Evolutionary conservation across 64 coral and sea anemone species (phyloP).

Genomic region (Orbicella faveolata): DNA sequence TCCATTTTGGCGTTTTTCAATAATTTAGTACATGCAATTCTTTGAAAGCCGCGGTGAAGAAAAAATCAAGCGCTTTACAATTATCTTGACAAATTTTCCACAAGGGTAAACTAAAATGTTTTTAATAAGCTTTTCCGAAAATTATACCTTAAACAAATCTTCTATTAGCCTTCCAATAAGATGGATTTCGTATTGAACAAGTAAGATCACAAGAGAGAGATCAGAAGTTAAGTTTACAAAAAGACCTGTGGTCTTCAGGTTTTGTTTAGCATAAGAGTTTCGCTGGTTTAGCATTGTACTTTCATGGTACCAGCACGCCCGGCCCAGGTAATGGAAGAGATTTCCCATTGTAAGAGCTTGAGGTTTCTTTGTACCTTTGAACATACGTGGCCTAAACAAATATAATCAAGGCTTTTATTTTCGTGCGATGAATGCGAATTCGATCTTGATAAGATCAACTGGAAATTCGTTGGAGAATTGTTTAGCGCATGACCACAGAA

Average conservation of each 20-base stretch:
- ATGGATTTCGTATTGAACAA: background rate
- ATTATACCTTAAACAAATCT: background rate
- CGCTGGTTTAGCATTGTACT: conserved; percentile 9
- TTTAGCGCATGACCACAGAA: background rate
- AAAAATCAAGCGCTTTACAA: background rate
- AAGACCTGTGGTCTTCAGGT: background rate
- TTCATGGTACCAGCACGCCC: background rate
- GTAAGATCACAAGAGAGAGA: background rate
- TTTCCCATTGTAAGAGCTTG: background rate
- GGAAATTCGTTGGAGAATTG: background rate
- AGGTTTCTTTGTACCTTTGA: background rate
- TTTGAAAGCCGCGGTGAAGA: background rate
- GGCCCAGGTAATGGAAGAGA: background rate
- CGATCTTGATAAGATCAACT: background rate
- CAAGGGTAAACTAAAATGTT: background rate
- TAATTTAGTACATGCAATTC: conserved; percentile 23
- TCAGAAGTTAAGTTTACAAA: conserved; percentile 9
- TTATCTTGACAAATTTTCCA: background rate
- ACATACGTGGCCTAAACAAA: conserved; percentile 42
- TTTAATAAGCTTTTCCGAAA: background rate
- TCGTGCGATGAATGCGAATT: background rate
- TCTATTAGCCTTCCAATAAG: background rate
- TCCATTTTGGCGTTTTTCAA: background rate
- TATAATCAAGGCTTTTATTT: background rate
- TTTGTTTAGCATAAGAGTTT: background rate